Evolutionary conservation across 2,888 invertebrate genomes (phyloP), one percentile per base, ranked within the genome.

Genomic region (Homarus gammarus): DNA sequence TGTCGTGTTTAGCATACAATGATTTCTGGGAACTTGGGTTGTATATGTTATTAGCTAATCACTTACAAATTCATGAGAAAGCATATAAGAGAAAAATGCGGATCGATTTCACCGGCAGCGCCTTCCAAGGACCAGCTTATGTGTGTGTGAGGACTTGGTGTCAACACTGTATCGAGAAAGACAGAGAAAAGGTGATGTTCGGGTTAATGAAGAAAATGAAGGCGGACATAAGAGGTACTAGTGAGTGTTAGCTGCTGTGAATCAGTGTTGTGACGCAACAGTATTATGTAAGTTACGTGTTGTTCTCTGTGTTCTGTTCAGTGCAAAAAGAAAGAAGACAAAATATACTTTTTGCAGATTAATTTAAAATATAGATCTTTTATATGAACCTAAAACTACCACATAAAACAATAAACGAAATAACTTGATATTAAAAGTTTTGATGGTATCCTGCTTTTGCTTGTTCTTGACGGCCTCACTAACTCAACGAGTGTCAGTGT

Each of bases 151-250:
- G 86, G 72, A 70, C 64, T 22, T 87, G 86, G 86, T 87, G 86
- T 79, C 77, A 79, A 38, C 86, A 87, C 49, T 87, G 86, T 38
- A 31, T 79, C 18, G 70, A 87, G 72, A 36, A 18, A 3, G 86
- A 87, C 15, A 44, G 56, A 38, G 79, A 40, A 18, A 68, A 70
- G 70, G 56, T 87, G 2, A 49, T 79, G 15, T 22, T 33, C 44
- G 44, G 38, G 22, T 79, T 87, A n/a, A 87, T 87, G 86, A 56
- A 36, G 18, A 87, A 87, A 44, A 87, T 87, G 86, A 87, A 87
- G 70, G 22, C 51, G 15, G 86, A 87, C n/a, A 87, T 87, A 0
- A 44, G 44, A 72, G 38, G 0, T 56, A 31, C 22, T 49, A 44
- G 22, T 10, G n/a, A 27, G 31, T 2, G 31, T 27, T 10, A 70